Evolutionary conservation across 2,797 vertebrate genomes (phyloP).

Genomic region (Acridotheres tristis): DNA sequence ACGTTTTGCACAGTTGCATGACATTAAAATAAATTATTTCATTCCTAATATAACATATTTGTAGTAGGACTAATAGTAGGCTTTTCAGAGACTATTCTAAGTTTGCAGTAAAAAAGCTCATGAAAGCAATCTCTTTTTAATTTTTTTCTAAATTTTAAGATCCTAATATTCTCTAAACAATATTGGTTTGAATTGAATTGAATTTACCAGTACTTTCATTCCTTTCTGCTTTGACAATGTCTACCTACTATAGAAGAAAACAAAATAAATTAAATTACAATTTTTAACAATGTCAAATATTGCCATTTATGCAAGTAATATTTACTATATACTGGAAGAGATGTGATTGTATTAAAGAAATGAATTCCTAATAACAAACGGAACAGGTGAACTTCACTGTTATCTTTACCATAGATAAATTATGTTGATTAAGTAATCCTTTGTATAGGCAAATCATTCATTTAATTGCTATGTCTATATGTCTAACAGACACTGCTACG

Average conservation of each 20-base stretch:
- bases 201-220: neutral
- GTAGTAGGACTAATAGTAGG: neutral
- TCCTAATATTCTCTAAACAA: neutral
- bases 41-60: neutral
- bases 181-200: neutral
- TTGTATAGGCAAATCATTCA: neutral
- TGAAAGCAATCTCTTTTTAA: neutral
- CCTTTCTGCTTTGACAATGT: neutral
- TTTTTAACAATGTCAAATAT: neutral
- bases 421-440: neutral
- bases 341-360: neutral
- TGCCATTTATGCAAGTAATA: neutral
- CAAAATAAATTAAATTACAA: neutral
- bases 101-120: neutral
- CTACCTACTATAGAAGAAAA: neutral
- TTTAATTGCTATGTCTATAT: neutral
- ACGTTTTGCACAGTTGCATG: neutral
- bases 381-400: neutral
- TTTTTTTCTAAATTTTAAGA: neutral
- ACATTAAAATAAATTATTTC: neutral
- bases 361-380: neutral
- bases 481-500: neutral
- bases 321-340: neutral
- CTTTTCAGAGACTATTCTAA: neutral
- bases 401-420: neutral